Percentiles rank a stretch among this genome's conserved stretches.
These are phyloP conservation scores for Atherinomorus stipes DNA, from an alignment of 2,113 vertebrate species.

Conservation along the genomic window DNA sequence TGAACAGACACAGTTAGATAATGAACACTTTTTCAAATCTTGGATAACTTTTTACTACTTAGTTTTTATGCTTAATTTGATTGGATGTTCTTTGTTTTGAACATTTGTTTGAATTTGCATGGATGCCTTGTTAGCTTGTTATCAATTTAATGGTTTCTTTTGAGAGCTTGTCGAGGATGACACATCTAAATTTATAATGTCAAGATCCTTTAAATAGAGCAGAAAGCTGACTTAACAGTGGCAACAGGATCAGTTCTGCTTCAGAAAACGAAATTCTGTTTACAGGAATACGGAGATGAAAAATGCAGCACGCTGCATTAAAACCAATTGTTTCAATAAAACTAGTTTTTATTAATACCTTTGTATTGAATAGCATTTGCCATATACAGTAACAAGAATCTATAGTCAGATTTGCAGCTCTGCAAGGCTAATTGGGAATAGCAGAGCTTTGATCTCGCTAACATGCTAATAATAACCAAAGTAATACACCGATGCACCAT, in stretches of 20 bases:
- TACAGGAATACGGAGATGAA: neutral
- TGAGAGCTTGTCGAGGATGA: slow-evolving; percentile 38
- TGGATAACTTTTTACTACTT: slow-evolving; percentile 8
- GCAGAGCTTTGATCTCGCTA: slow-evolving; percentile 8
- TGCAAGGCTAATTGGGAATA: neutral
- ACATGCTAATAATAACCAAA: slow-evolving; percentile 1
- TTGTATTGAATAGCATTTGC: neutral
- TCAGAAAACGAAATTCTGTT: slow-evolving; percentile 21
- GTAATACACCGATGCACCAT: neutral
- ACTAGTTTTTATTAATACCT: neutral
- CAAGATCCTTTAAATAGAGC: slow-evolving; percentile 34
- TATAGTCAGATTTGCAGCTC: neutral
- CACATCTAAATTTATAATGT: slow-evolving; percentile 33
- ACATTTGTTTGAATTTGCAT: slow-evolving; percentile 28
- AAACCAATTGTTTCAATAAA: neutral
- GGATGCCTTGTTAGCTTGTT: slow-evolving; percentile 61
- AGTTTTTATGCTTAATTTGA: slow-evolving; percentile 42
- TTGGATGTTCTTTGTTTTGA: slow-evolving; percentile 34
- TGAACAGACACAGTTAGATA: no score
- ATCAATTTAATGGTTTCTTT: slow-evolving; percentile 66
- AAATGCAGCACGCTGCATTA: neutral
- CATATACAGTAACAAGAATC: neutral
- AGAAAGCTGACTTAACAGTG: slow-evolving; percentile 10
- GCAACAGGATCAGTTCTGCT: slow-evolving; percentile 17
- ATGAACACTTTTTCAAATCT: no score